Evolutionary conservation across 2,797 vertebrate genomes (phyloP).

Genomic region (Hyperoplus immaculatus): DNA sequence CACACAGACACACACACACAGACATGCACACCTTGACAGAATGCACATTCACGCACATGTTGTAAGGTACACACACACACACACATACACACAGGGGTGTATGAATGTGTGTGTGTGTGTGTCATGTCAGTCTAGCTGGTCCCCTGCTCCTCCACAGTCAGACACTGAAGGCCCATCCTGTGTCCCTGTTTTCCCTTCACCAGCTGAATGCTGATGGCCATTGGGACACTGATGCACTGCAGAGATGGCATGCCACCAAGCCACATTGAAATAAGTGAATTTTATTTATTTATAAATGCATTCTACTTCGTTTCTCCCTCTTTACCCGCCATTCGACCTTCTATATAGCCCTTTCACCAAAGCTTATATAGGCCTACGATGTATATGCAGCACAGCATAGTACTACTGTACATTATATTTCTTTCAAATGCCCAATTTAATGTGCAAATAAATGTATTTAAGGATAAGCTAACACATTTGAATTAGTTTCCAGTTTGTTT

Average conservation of each 20-base stretch:
- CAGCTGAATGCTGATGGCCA: conserved; percentile 74
- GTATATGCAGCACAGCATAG: not conserved
- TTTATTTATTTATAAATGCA: not conserved
- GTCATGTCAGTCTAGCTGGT: conserved; percentile 70
- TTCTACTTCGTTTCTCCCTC: not conserved
- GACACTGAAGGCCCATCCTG: conserved; percentile 65
- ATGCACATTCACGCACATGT: conserved; percentile 17
- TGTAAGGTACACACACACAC: conserved; percentile 45
- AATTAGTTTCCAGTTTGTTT: not conserved
- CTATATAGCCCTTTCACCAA: not conserved
- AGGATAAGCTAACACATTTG: not conserved
- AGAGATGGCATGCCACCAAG: not conserved
- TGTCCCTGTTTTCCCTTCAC: conserved; percentile 62
- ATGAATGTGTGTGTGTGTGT: conserved; percentile 28
- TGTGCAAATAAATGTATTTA: not conserved
- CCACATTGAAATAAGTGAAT: not conserved
- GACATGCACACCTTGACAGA: conserved; percentile 53
- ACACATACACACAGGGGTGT: conserved; percentile 39
- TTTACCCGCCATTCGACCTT: not conserved
- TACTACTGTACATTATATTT: not conserved
- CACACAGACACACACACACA: conserved; percentile 49
- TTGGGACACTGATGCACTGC: conserved; percentile 37
- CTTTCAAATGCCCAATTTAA: not conserved
- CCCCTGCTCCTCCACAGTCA: conserved; percentile 54
- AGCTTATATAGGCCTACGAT: not conserved